A percentile compares a stretch with the other conserved stretches of the same genome.
phyloP scores from a whole-genome alignment of 53 echinoderm and acorn worm genomes.

The Astropecten irregularis region DNA sequence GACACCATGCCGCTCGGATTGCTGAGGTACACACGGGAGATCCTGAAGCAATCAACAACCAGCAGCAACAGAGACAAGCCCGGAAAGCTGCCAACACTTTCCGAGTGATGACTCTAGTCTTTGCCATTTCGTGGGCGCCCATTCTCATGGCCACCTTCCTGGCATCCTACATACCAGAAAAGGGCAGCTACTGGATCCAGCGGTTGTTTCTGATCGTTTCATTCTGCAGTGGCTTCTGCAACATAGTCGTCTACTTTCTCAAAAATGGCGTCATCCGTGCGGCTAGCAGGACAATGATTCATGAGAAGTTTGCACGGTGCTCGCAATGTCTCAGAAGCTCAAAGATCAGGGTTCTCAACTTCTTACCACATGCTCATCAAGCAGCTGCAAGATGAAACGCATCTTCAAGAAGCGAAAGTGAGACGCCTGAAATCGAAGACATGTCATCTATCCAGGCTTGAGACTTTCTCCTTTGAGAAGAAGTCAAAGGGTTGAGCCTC shows the following conservation, averaged over 20 bases:
- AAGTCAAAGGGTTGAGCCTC: no score
- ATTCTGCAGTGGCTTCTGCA: conserved; percentile 39
- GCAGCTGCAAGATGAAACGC: no score
- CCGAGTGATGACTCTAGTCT: conserved; percentile 35
- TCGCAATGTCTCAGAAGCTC: neutral
- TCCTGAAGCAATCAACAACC: neutral
- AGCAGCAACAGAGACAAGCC: conserved; percentile 16
- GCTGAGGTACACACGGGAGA: neutral
- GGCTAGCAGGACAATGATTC: neutral
- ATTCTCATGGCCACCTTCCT: neutral
- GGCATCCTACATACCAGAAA: neutral
- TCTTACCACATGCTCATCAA: neutral
- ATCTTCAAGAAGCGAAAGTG: no score
- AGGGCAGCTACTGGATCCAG: neutral
- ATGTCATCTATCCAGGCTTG: no score
- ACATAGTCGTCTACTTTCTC: conserved; percentile 25
- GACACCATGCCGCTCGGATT: conserved; percentile 42
- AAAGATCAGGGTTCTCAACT: neutral
- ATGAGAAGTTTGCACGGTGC: neutral
- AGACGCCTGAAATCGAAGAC: no score
- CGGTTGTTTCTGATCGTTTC: neutral
- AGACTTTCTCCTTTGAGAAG: no score
- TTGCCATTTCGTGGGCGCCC: conserved; percentile 11
- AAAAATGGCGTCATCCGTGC: conserved; percentile 9
- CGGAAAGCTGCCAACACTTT: conserved; percentile 26